These are phyloP conservation scores for Parauchenoglanis punctatus DNA, from an alignment of 2,797 vertebrate species.

Conservation along the genomic window DNA sequence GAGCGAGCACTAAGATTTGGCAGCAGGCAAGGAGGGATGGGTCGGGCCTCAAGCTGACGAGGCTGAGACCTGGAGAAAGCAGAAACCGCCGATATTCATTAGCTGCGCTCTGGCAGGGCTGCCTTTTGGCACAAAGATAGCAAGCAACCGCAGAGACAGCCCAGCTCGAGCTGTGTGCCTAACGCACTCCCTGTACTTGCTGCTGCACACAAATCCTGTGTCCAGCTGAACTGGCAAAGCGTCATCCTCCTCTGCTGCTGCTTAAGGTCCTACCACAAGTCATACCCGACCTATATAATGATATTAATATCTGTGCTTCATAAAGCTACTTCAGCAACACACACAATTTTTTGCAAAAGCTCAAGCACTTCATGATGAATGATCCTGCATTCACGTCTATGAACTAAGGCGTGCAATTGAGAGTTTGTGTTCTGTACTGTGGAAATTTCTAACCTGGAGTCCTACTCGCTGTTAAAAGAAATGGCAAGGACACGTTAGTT, in stretches of 20 bases:
- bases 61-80: conserved; percentile 54
- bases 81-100: conserved; percentile 66
- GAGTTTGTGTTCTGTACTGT: too few relatives aligned
- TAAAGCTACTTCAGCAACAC: neutral
- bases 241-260: neutral
- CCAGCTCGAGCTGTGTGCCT: conserved; percentile 8
- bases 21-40: conserved; percentile 28
- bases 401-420: neutral
- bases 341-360: neutral
- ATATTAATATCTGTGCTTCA: neutral
- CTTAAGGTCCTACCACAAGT: neutral
- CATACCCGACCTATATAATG: neutral
- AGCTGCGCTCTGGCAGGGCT: conserved; percentile 59
- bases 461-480: neutral
- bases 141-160: conserved; percentile 19
- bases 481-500: neutral
- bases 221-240: neutral
- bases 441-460: neutral
- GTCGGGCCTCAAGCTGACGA: conserved; percentile 8
- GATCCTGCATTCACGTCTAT: neutral
- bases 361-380: neutral
- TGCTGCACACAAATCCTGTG: conserved; percentile 33
- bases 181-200: neutral
- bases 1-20: conserved; percentile 24
- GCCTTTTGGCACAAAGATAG: conserved; percentile 46